Evolutionary conservation across 2,113 vertebrate genomes (phyloP), one percentile per base, ranked within the genome.

Genomic region (Gallinago paraguaiae): DNA sequence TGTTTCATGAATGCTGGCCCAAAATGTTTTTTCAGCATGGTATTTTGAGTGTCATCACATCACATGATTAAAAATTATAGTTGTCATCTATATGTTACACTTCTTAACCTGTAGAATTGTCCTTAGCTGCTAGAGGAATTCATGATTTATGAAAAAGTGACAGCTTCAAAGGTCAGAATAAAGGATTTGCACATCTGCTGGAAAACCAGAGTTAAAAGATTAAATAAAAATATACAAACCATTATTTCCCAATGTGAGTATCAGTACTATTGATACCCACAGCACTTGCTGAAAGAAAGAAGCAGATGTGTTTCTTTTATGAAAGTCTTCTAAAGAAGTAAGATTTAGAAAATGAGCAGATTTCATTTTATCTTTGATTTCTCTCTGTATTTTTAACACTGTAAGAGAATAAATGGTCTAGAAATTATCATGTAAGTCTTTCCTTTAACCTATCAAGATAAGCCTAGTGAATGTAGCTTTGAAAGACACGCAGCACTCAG

Each of bases 231-330:
- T 59, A 20, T 39, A 70, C 24, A 64, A 69, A 50, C 17, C 11
- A 37, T 69, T 76, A 33, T 72, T 72, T 84, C 63, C 10, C 63
- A 70, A 2, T 86, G 81, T 85, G 24, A 68, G 35, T 90, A 92
- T 33, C 67, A 95, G 68, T 77, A 65, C 59, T 91, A 85, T 75
- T 53, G 33, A 71, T 45, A 82, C 5, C 5, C 27, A 25, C 4
- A 80, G 11, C 24, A 64, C 20, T n/a, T 96, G 72, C 77, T 96
- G 54, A 84, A 82, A 95, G 43, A 88, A 95, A 81, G 80, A 77
- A 88, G 35, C 41, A 89, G 35, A 41, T 53, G 16, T 23, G n/a
- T 41, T 80, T 89, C 81, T 81, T 91, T 86, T n/a, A 81, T 22
- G 24, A 67, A 90, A 63, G 37, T 91, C 95, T 64, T 61, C 35